phyloP scores from a whole-genome alignment of 2,113 vertebrate genomes.

The Danionella cerebrum region DNA sequence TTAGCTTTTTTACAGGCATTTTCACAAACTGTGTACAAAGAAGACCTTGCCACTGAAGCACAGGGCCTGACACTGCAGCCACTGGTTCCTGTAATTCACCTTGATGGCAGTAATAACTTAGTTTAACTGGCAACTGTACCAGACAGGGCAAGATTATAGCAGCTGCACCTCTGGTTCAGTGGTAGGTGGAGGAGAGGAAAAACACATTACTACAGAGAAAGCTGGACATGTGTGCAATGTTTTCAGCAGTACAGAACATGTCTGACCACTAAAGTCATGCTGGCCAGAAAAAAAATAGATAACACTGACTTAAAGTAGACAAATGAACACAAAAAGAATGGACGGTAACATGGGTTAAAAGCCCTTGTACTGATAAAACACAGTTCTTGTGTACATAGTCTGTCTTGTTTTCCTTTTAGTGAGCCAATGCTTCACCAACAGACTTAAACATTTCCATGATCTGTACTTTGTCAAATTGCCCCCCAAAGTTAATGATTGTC shows the following conservation, averaged over 20 bases:
- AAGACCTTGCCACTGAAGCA: constrained; percentile 43
- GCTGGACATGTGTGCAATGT: constrained; percentile 5
- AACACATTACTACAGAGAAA: constrained; percentile 22
- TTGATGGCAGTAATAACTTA: constrained; percentile 66
- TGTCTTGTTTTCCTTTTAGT: neutral
- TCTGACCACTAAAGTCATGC: neutral
- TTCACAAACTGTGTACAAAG: constrained; percentile 45
- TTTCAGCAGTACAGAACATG: constrained; percentile 5
- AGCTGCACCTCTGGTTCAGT: constrained; percentile 51
- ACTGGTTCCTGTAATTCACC: constrained; percentile 44
- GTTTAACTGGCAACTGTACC: constrained; percentile 55
- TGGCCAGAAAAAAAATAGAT: neutral
- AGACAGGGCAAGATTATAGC: constrained; percentile 58
- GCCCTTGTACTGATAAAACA: neutral
- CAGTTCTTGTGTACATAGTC: neutral
- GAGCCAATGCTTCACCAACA: neutral
- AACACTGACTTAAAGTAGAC: constrained; percentile 2
- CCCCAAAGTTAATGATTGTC: neutral
- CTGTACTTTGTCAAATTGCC: constrained; percentile 11
- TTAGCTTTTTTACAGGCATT: constrained; percentile 53
- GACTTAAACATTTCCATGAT: constrained; percentile 6
- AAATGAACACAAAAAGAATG: neutral
- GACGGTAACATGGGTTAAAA: constrained; percentile 4
- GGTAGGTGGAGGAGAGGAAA: constrained; percentile 34
- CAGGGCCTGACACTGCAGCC: constrained; percentile 35